A percentile compares a stretch with the other conserved stretches of the same genome.
phyloP scores from a whole-genome alignment of 2,888 invertebrate genomes.

The Platynereis dumerilii region DNA sequence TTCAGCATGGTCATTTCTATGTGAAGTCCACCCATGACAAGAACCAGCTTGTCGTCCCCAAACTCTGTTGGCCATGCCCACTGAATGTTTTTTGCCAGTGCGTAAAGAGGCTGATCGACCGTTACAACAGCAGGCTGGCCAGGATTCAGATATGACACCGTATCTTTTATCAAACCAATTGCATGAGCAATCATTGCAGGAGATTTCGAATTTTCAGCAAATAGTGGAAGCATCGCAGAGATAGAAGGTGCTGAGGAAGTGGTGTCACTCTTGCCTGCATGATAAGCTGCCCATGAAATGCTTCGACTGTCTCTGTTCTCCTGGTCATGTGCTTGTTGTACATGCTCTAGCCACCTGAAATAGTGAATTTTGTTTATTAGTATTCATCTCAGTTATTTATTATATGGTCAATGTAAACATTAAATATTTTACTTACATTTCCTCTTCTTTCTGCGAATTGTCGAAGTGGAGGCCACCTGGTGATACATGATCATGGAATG shows the following conservation, averaged over 20 bases:
- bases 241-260: too few species aligned
- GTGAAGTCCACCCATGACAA: constrained; percentile 51
- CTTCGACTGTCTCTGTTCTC: constrained; percentile 7
- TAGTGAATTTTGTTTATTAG: too few species aligned
- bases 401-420: too few species aligned
- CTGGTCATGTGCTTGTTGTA: constrained; percentile 14
- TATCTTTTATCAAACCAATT: constrained; percentile 23
- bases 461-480: too few species aligned
- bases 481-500: constrained; percentile 7
- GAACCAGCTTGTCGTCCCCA: constrained; percentile 43
- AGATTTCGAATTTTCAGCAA: constrained; percentile 20
- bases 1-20: constrained; percentile 47
- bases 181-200: constrained; percentile 32
- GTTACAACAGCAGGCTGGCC: constrained; percentile 43
- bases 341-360: not conserved
- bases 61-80: constrained; percentile 45
- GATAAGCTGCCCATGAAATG: constrained; percentile 29
- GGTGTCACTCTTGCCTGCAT: constrained; percentile 9
- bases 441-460: too few species aligned
- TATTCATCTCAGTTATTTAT: too few species aligned
- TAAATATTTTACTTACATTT: too few species aligned
- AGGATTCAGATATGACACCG: constrained; percentile 39
- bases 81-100: constrained; percentile 47
- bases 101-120: constrained; percentile 45
- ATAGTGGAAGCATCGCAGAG: constrained; percentile 13